phyloP scores from a whole-genome alignment of 2,888 invertebrate genomes.

The Agrotis puta region DNA sequence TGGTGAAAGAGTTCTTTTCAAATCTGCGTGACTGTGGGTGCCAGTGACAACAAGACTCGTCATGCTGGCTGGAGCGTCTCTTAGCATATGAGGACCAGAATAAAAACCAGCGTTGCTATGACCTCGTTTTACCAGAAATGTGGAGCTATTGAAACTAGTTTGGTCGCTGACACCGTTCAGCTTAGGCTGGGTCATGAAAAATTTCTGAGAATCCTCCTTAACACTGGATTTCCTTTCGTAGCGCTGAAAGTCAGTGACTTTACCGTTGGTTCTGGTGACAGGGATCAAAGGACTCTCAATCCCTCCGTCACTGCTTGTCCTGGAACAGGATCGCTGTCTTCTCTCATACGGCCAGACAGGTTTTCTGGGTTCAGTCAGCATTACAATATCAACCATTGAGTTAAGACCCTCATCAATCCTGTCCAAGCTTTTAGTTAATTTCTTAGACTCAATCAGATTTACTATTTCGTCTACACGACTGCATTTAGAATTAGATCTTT shows the following conservation, averaged over 20 bases:
- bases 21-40: slow-evolving; percentile 86
- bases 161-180: slow-evolving; percentile 80
- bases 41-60: slow-evolving; percentile 86
- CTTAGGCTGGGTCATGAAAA: slow-evolving; percentile 81
- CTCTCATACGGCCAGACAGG: slow-evolving; percentile 84
- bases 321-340: slow-evolving; percentile 84
- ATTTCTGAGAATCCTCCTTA: slow-evolving; percentile 82
- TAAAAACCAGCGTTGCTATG: slow-evolving; percentile 92
- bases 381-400: slow-evolving; percentile 93
- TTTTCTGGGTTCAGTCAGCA: slow-evolving; percentile 90
- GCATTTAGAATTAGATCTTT: slow-evolving; percentile 82
- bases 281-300: slow-evolving; percentile 84
- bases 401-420: slow-evolving; percentile 94
- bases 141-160: slow-evolving; percentile 84
- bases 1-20: slow-evolving; percentile 85
- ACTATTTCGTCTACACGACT: slow-evolving; percentile 88
- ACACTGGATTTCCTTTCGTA: slow-evolving; percentile 79
- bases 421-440: slow-evolving; percentile 94
- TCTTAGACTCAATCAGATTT: slow-evolving; percentile 91
- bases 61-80: slow-evolving; percentile 88
- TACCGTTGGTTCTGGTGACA: slow-evolving; percentile 79
- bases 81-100: slow-evolving; percentile 90
- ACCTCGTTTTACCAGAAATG: slow-evolving; percentile 92
- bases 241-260: slow-evolving; percentile 68
- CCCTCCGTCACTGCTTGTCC: slow-evolving; percentile 83